These are phyloP conservation scores for Lasioglossum morio DNA, from an alignment of 2,888 invertebrate species.

Conservation along the genomic window DNA sequence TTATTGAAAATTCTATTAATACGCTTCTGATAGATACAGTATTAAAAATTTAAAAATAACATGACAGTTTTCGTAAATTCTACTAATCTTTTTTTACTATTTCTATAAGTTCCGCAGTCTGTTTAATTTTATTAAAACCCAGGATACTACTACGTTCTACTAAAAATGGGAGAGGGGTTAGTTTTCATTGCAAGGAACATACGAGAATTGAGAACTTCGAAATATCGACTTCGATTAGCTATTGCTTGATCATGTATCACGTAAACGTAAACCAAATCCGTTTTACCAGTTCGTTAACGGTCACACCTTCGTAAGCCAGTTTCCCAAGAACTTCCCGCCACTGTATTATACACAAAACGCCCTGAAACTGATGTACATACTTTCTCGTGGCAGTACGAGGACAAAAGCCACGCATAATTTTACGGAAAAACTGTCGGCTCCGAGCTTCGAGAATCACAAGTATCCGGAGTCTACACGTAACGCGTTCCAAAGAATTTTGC, in stretches of 20 bases:
- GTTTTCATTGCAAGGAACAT: neutral
- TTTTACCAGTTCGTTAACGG: neutral
- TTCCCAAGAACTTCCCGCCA: constrained; percentile 4
- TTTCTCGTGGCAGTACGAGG: constrained; percentile 30
- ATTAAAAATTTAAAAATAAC: neutral
- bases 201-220: no score
- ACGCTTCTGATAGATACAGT: no score
- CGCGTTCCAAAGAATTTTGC: constrained; percentile 44
- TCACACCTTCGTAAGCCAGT: neutral
- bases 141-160: neutral
- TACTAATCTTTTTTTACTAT: no score
- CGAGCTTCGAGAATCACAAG: constrained; percentile 53
- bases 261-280: neutral
- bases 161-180: neutral
- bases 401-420: constrained; percentile 31
- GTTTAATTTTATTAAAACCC: neutral
- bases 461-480: constrained; percentile 51
- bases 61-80: neutral
- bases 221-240: no score
- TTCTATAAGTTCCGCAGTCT: neutral
- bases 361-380: constrained; percentile 44
- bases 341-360: constrained; percentile 26
- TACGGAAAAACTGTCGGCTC: constrained; percentile 30
- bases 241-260: neutral
- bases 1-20: neutral